A percentile compares a stretch with the other conserved stretches of the same genome.
phyloP scores from a whole-genome alignment of 1,140 invertebrate genomes.

The Calliphora vicina region DNA sequence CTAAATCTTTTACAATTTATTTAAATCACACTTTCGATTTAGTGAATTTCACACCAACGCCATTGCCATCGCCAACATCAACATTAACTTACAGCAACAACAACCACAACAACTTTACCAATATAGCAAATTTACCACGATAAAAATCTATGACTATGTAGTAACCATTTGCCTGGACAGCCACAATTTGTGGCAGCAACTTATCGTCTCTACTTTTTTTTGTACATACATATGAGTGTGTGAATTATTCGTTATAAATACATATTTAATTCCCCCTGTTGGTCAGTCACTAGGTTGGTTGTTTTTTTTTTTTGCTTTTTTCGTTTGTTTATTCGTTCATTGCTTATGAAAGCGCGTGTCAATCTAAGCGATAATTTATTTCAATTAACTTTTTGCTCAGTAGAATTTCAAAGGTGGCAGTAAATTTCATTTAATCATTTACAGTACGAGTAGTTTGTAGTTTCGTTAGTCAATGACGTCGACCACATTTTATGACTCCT shows the following conservation, averaged over 20 bases:
- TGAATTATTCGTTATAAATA: too few relatives aligned
- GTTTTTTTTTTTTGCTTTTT: too few relatives aligned
- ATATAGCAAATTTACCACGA: neutral
- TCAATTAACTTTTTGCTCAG: neutral
- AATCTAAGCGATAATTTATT: conserved; percentile 10
- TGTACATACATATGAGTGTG: too few relatives aligned
- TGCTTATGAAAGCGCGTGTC: neutral
- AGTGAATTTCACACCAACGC: conserved; percentile 22
- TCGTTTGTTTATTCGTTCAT: neutral
- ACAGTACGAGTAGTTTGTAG: neutral
- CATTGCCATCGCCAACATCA: neutral
- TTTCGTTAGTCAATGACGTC: neutral
- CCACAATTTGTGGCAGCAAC: neutral
- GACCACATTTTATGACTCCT: conserved; percentile 3
- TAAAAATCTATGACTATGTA: neutral
- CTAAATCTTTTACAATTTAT: conserved; percentile 29
- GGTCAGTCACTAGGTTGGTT: too few relatives aligned
- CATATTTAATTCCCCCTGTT: too few relatives aligned
- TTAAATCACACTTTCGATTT: conserved; percentile 34
- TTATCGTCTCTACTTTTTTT: too few relatives aligned
- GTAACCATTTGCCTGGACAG: neutral
- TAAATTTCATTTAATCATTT: neutral
- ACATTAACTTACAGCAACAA: neutral
- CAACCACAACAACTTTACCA: neutral
- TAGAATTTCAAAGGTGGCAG: neutral